Conservation (phyloP, 2,797 vertebrate genomes). For the Hephaestus fuliginosus region DNA sequence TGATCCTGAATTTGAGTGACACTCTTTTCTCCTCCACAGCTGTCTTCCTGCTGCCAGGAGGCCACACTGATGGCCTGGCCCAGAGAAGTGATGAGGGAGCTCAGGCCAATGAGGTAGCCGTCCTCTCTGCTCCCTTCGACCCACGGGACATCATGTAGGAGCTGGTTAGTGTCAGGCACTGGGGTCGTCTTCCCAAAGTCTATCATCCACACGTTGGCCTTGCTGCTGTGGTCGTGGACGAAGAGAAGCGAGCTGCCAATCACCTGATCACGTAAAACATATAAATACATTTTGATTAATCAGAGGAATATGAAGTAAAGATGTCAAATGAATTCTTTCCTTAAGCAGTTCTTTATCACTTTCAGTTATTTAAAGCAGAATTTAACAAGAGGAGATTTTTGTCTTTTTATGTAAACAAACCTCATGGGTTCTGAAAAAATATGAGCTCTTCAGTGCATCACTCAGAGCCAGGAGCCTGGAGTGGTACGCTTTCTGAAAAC, state of each 20-base stretch:
- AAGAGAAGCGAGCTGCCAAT: slow-evolving; percentile 94
- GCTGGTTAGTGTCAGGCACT: slow-evolving; percentile 67
- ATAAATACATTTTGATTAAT: neutral
- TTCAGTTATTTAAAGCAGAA: neutral
- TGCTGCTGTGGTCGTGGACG: slow-evolving; percentile 88
- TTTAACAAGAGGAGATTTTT: neutral
- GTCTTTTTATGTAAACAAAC: slow-evolving; percentile 57
- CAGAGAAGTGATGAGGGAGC: slow-evolving; percentile 85
- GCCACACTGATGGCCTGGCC: slow-evolving; percentile 76
- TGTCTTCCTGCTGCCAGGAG: slow-evolving; percentile 51
- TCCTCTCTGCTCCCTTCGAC: slow-evolving; percentile 90
- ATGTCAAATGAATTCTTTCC: neutral
- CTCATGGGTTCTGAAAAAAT: slow-evolving; percentile 85
- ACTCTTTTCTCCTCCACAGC: slow-evolving; percentile 38
- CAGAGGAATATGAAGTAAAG: neutral
- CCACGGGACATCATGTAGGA: slow-evolving; percentile 89
- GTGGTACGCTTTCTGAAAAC: slow-evolving; percentile 79
- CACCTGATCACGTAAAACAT: slow-evolving; percentile 79
- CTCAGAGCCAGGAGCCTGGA: slow-evolving; percentile 82
- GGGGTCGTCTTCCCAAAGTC: slow-evolving; percentile 92
- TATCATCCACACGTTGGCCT: slow-evolving; percentile 94
- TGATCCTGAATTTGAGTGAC: slow-evolving; percentile 4
- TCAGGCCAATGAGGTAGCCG: slow-evolving; percentile 90
- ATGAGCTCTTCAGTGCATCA: slow-evolving; percentile 76
- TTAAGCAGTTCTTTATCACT: neutral